Conservation (phyloP, 1,140 invertebrate species). For the Drosophila rhopaloa region DNA sequence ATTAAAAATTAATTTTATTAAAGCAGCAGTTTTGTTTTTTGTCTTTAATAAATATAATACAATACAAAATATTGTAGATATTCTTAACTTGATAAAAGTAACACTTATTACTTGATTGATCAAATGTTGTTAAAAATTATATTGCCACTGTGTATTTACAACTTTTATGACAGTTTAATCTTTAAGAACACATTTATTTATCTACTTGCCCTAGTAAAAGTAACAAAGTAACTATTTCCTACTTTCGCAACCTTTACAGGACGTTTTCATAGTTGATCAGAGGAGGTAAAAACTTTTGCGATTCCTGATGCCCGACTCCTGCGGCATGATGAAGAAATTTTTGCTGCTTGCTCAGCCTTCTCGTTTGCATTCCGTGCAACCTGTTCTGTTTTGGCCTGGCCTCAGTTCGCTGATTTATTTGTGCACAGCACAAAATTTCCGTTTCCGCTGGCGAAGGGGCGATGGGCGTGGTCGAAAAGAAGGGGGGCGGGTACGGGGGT, state of each 20-base stretch:
- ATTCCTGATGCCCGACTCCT: conserved; percentile 35
- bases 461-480: conserved; percentile 2
- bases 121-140: neutral
- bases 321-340: conserved; percentile 60
- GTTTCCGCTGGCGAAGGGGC: conserved; percentile 53
- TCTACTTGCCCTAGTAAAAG: neutral
- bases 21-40: too few species aligned
- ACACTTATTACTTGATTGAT: too few species aligned
- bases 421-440: conserved; percentile 80
- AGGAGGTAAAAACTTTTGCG: conserved; percentile 21
- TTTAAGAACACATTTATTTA: neutral
- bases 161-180: conserved; percentile 1
- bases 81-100: too few species aligned
- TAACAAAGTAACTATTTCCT: conserved; percentile 10
- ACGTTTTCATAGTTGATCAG: conserved; percentile 46
- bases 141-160: neutral
- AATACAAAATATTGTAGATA: neutral
- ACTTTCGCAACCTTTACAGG: conserved; percentile 27
- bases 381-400: conserved; percentile 40
- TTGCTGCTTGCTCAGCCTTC: conserved; percentile 34
- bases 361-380: conserved; percentile 75
- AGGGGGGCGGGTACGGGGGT: neutral
- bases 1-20: too few species aligned
- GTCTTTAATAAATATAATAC: neutral
- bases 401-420: conserved; percentile 73